Conservation (phyloP, 2,888 invertebrate species). For the Stenichneumon culpator region DNA sequence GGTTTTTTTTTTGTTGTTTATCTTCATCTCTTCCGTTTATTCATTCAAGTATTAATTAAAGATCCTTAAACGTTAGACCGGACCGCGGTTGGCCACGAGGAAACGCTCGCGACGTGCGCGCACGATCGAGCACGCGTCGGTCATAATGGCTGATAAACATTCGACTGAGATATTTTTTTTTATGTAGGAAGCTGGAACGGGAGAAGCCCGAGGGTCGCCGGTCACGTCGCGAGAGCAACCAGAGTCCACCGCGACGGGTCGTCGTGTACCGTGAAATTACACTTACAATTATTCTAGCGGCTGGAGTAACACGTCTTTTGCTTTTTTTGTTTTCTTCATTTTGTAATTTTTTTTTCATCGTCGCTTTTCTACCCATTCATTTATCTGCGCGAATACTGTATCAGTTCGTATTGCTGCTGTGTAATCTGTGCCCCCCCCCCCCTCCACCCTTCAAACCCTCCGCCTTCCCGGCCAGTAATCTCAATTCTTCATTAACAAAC, state of each 20-base stretch:
- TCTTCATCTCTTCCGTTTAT: slow-evolving; percentile 71
- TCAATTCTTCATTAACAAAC: slow-evolving; percentile 48
- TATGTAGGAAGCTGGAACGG: slow-evolving; percentile 24
- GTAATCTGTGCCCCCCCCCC: slow-evolving; percentile 71
- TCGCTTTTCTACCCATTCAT: slow-evolving; percentile 65
- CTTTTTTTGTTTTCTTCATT: slow-evolving; percentile 51
- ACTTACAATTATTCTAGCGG: slow-evolving; percentile 75
- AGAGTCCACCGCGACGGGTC: slow-evolving; percentile 66
- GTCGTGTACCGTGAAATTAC: slow-evolving; percentile 69
- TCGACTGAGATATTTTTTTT: slow-evolving; percentile 5
- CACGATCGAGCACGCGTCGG: slow-evolving; percentile 24
- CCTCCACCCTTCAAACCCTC: slow-evolving; percentile 2
- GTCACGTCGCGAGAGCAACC: slow-evolving; percentile 64
- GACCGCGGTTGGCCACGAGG: slow-evolving; percentile 73
- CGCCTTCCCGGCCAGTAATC: slow-evolving; percentile 29
- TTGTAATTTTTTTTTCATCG: slow-evolving; percentile 1
- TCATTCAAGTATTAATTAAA: slow-evolving; percentile 78
- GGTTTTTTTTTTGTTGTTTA: slow-evolving; percentile 51
- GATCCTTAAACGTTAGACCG: slow-evolving; percentile 79
- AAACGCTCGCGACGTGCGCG: slow-evolving; percentile 66
- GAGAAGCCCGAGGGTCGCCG: slow-evolving; percentile 43
- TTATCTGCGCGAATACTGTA: slow-evolving; percentile 81
- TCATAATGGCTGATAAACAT: slow-evolving; percentile 4
- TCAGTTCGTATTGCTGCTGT: slow-evolving; percentile 85
- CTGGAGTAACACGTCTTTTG: slow-evolving; percentile 76